A percentile compares a stretch with the other conserved stretches of the same genome.
phyloP scores from a whole-genome alignment of 2,797 vertebrate species.

The Salarias fasciatus region DNA sequence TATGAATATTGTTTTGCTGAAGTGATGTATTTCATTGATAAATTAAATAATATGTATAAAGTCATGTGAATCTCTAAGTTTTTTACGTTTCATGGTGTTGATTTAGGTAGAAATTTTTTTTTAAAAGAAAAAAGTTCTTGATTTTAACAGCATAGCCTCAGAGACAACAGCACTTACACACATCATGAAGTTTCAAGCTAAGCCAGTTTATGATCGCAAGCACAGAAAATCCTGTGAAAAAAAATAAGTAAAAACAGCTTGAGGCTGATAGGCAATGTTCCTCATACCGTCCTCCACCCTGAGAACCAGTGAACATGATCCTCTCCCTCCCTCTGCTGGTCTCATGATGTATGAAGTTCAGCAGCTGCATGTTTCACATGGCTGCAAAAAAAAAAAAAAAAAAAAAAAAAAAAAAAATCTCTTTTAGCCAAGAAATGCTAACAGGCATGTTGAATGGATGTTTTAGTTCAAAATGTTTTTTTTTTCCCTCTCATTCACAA shows the following conservation, averaged over 20 bases:
- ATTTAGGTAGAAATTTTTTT: no score
- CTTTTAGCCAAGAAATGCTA: background rate
- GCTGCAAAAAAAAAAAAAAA: background rate
- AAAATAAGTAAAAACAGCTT: background rate
- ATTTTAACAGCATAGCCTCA: background rate
- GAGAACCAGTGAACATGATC: conserved; percentile 3
- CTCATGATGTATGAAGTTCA: background rate
- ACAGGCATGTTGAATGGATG: background rate
- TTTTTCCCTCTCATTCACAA: conserved; percentile 14
- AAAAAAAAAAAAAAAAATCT: conserved; percentile 2
- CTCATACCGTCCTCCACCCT: no score
- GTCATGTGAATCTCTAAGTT: no score
- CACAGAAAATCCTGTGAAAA: background rate
- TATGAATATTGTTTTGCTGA: no score
- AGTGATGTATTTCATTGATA: no score
- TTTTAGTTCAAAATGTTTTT: conserved; percentile 7
- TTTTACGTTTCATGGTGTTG: no score
- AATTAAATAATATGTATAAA: no score
- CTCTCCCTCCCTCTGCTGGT: conserved; percentile 70
- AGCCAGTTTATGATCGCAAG: background rate
- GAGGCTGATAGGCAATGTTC: background rate
- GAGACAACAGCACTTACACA: background rate
- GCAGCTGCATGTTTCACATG: background rate
- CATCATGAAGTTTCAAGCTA: no score
- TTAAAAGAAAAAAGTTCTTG: no score